Percentiles rank a stretch among this genome's conserved stretches.
Conservation (phyloP, 2,113 vertebrate species). For the Microtus oregoni region DNA sequence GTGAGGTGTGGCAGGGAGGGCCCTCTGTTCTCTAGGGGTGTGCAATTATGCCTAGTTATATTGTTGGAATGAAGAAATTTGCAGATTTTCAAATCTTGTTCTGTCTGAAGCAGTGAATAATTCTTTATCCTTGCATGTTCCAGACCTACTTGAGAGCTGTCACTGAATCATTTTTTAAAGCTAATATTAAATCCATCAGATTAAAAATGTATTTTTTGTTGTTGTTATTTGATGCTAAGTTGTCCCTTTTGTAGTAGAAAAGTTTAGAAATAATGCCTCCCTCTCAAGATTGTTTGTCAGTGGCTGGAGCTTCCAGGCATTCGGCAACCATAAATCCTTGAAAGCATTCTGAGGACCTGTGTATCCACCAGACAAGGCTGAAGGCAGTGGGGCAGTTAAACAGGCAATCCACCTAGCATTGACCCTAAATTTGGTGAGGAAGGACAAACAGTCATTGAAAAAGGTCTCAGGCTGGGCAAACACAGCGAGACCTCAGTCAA, state of each 20-base stretch:
- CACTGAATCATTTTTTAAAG: slow-evolving; percentile 29
- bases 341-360: background rate
- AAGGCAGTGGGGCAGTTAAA: slow-evolving; percentile 22
- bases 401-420: slow-evolving; percentile 4
- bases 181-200: slow-evolving; percentile 46
- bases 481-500: slow-evolving; percentile 77
- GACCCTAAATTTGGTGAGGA: slow-evolving; percentile 65
- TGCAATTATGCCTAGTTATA: background rate
- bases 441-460: slow-evolving; percentile 80
- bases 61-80: background rate
- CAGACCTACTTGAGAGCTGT: background rate
- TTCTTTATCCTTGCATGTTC: background rate
- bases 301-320: background rate
- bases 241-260: background rate
- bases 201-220: background rate
- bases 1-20: background rate
- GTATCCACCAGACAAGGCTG: background rate
- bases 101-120: background rate
- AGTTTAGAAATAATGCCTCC: background rate
- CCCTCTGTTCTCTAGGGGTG: background rate
- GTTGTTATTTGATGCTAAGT: background rate
- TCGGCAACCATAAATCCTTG: slow-evolving; percentile 43
- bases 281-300: background rate
- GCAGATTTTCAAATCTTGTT: slow-evolving; percentile 25
- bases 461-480: slow-evolving; percentile 79